Percentiles rank a stretch among this genome's conserved stretches.
Evolutionary conservation across 1,140 invertebrate species (phyloP).

Genomic region (Drosophila navojoa): DNA sequence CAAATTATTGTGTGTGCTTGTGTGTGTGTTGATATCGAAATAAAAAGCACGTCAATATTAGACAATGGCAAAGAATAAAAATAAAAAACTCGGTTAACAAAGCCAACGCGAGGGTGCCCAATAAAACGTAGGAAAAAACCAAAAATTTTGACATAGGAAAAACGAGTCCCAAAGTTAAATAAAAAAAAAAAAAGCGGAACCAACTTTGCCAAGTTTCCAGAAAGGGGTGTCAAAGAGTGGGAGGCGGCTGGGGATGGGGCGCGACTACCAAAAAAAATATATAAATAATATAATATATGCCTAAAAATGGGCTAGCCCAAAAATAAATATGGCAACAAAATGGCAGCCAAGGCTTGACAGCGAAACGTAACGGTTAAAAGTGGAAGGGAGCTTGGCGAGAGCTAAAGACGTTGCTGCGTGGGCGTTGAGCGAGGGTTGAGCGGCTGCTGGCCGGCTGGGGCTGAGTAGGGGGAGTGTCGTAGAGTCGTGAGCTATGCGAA

Average conservation of each 20-base stretch:
- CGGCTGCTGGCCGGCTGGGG: background rate
- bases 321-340: slow-evolving; percentile 74
- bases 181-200: slow-evolving; percentile 7
- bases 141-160: slow-evolving; percentile 40
- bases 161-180: slow-evolving; percentile 27
- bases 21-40: slow-evolving; percentile 42
- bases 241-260: no score
- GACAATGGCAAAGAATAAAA: slow-evolving; percentile 23
- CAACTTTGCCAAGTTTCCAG: slow-evolving; percentile 54
- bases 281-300: no score
- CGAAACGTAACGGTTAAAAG: background rate
- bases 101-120: slow-evolving; percentile 16
- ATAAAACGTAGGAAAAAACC: slow-evolving; percentile 1
- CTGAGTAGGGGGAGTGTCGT: background rate
- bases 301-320: slow-evolving; percentile 62
- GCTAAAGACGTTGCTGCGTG: slow-evolving; percentile 13
- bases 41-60: slow-evolving; percentile 53
- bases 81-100: slow-evolving; percentile 8
- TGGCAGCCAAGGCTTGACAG: slow-evolving; percentile 17
- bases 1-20: slow-evolving; percentile 26
- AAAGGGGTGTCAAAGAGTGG: background rate
- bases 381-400: background rate
- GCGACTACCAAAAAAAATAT: slow-evolving; percentile 14
- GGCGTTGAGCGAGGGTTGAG: background rate
- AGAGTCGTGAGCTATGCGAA: slow-evolving; percentile 35